Evolutionary conservation across 2,797 vertebrate genomes (phyloP), one percentile per base, ranked within the genome.

Genomic region (Platalea minor): DNA sequence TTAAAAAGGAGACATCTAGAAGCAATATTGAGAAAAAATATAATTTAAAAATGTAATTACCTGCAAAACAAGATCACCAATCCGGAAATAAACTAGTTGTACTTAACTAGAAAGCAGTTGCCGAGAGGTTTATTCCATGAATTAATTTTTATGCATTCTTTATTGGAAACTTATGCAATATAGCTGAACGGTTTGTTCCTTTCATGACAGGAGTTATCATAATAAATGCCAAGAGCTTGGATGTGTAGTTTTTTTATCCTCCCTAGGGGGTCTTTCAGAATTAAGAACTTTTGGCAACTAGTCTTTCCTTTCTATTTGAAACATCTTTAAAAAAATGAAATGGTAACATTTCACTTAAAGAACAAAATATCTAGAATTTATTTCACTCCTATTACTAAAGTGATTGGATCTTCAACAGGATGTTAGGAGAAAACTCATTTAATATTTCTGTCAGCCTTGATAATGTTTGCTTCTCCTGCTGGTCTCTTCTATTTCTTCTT

Each of bases 241-340:
- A 68, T 81, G 23, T 74, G 73, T 69, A 41, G 15, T 6, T 75
- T 73, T 88, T 89, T 77, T 65, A 64, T 88, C 56, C 61, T 94
- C 83, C 53, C 67, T 76, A 73, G 21, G 25, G 43, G 43, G 51
- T 86, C 82, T 79, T 84, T 13, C 13, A 75, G 77, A 91, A 84
- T 92, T 83, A 93, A 91, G 67, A 85, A 85, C 43, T 83, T 86
- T n/a, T 94, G 93, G 63, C 85, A 94, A 29, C 65, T 88, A 4
- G 77, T 83, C 20, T 74, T 89, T 89, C 57, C 18, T 84, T 93
- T 83, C 59, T 90, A 11, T 90, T 82, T 61, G 29, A 89, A 91
- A 35, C 37, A 59, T 81, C 79, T 92, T 89, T 80, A 64, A 51
- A 53, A 73, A 39, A 72, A 70, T 78, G 35, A 83, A 78, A 84